A percentile compares a stretch with the other conserved stretches of the same genome.
These are phyloP conservation scores for Phataginus tricuspis DNA, from an alignment of 2,797 vertebrate species.

Conservation along the genomic window DNA sequence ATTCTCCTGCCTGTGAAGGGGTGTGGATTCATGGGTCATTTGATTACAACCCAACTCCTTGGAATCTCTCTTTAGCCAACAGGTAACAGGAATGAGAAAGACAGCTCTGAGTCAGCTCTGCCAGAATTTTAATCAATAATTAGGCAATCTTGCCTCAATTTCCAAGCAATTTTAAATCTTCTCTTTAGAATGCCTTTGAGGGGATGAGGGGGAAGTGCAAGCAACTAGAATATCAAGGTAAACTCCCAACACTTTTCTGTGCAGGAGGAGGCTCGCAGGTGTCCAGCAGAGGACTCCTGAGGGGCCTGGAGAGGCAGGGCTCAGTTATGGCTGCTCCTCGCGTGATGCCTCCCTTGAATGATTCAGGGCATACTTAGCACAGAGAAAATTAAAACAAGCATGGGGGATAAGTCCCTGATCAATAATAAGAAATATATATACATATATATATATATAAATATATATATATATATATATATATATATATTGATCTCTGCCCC, in stretches of 20 bases:
- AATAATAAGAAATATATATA: not conserved
- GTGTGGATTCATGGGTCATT: slow-evolving; percentile 41
- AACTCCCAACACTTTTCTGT: slow-evolving; percentile 10
- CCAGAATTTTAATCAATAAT: slow-evolving; percentile 70
- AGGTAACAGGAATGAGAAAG: slow-evolving; percentile 46
- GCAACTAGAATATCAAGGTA: not conserved
- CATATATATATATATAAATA: not conserved
- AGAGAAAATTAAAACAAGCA: slow-evolving; percentile 21
- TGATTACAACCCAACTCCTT: slow-evolving; percentile 16
- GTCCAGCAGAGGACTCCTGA: not conserved
- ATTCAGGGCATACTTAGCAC: not conserved
- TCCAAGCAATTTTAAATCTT: slow-evolving; percentile 34
- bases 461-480: not conserved
- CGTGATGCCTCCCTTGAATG: not conserved
- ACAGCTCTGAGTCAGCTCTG: slow-evolving; percentile 29
- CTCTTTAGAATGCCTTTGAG: slow-evolving; percentile 19
- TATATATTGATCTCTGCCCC: not conserved
- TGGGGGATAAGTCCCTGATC: not conserved
- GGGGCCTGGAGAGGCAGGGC: not conserved
- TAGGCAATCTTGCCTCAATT: slow-evolving; percentile 48
- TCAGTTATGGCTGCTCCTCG: not conserved
- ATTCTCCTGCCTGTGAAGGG: not conserved
- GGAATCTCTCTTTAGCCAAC: slow-evolving; percentile 60
- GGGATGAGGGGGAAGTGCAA: not conserved
- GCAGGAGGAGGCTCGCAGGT: not conserved